phyloP scores from a whole-genome alignment of 53 echinoderm and acorn worm genomes.

The Glandiceps talaboti region DNA sequence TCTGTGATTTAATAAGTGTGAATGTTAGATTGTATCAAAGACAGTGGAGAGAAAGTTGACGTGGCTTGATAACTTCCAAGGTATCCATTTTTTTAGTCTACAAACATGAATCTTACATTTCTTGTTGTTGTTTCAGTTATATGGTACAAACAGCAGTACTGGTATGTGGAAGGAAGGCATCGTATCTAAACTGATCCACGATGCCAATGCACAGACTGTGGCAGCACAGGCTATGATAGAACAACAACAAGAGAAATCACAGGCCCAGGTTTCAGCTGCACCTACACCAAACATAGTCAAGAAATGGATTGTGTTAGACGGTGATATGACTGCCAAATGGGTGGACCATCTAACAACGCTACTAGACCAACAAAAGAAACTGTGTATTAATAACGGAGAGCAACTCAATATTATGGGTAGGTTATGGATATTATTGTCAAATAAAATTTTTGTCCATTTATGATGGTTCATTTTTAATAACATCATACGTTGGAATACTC shows the following conservation, averaged over 20 bases:
- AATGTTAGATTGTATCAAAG: not conserved
- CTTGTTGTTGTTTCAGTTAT: slow-evolving; percentile 24
- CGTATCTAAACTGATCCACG: slow-evolving; percentile 44
- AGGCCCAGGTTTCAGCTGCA: slow-evolving; percentile 30
- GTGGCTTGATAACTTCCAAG: not conserved
- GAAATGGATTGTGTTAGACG: slow-evolving; percentile 80
- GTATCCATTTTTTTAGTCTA: not conserved
- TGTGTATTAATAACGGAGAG: not conserved
- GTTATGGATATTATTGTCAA: no score
- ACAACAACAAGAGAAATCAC: slow-evolving; percentile 49
- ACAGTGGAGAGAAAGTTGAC: not conserved
- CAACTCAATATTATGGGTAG: not conserved
- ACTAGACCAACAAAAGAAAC: slow-evolving; percentile 9
- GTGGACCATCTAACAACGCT: slow-evolving; percentile 41
- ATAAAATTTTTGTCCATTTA: no score
- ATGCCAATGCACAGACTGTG: slow-evolving; percentile 26
- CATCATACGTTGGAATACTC: no score
- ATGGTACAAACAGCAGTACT: slow-evolving; percentile 37
- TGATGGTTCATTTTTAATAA: no score
- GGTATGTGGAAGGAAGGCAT: slow-evolving; percentile 56
- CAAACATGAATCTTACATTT: not conserved
- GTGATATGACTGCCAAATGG: slow-evolving; percentile 33
- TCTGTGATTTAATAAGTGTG: no score
- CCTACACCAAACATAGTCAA: slow-evolving; percentile 68
- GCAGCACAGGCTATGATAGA: slow-evolving; percentile 43